Evolutionary conservation across 2,797 vertebrate species (phyloP).

Genomic region (Girardinus metallicus): DNA sequence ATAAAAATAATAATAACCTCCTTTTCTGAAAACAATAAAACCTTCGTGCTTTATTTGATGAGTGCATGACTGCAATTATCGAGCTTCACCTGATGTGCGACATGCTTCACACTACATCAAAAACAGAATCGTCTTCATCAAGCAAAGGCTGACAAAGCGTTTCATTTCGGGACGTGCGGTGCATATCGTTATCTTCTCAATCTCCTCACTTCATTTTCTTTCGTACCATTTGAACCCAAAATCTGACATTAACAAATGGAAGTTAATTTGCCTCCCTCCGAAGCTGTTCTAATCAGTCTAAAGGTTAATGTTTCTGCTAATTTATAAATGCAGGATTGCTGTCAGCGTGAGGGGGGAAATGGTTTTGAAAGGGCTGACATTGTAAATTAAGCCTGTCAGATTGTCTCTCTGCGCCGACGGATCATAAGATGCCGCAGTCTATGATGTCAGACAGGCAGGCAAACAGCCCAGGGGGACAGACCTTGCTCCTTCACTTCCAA

Average conservation of each 20-base stretch:
- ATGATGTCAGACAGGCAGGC: slow-evolving; percentile 82
- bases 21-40: slow-evolving; percentile 64
- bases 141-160: slow-evolving; percentile 72
- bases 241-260: slow-evolving; percentile 84
- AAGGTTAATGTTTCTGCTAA: slow-evolving; percentile 90
- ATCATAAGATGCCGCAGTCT: slow-evolving; percentile 82
- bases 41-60: slow-evolving; percentile 63
- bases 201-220: slow-evolving; percentile 69
- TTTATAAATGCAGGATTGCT: slow-evolving; percentile 86
- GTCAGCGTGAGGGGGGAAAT: slow-evolving; percentile 81
- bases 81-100: slow-evolving; percentile 64
- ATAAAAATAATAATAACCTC: slow-evolving; percentile 22
- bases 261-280: slow-evolving; percentile 82
- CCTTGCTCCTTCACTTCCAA: slow-evolving; percentile 63
- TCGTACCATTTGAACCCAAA: slow-evolving; percentile 70
- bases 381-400: slow-evolving; percentile 88
- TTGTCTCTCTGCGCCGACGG: slow-evolving; percentile 75
- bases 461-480: slow-evolving; percentile 80
- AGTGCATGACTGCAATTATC: slow-evolving; percentile 76
- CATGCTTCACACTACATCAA: slow-evolving; percentile 57
- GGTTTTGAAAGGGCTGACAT: slow-evolving; percentile 85
- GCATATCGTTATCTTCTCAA: slow-evolving; percentile 67
- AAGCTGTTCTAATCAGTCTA: slow-evolving; percentile 83
- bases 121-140: slow-evolving; percentile 71
- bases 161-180: slow-evolving; percentile 60